These are phyloP conservation scores for Meiosimyza platycephala DNA, from an alignment of 2,888 invertebrate genomes.

Conservation along the genomic window DNA sequence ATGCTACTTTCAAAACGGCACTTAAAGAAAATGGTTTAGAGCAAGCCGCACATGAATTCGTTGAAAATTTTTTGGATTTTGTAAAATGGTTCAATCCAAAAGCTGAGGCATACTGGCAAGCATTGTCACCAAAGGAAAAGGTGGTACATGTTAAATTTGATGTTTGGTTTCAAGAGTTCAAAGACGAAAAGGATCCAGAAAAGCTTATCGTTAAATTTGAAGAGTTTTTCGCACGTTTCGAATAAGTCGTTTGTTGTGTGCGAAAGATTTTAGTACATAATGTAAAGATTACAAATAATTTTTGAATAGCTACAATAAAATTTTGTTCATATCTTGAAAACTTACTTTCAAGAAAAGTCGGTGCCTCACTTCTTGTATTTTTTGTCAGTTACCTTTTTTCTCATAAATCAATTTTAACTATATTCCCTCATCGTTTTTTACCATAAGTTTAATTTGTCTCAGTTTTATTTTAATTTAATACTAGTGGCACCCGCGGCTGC, in stretches of 20 bases:
- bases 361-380: too few relatives aligned
- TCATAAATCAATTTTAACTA: too few relatives aligned
- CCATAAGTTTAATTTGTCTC: too few relatives aligned
- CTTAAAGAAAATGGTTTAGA: slow-evolving; percentile 40
- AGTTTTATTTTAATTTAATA: too few relatives aligned
- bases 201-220: slow-evolving; percentile 36
- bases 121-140: slow-evolving; percentile 15
- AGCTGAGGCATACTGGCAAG: slow-evolving; percentile 28
- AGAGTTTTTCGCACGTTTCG: slow-evolving; percentile 24
- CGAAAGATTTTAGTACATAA: neutral
- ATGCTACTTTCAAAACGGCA: neutral
- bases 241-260: slow-evolving; percentile 2
- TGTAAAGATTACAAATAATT: too few relatives aligned
- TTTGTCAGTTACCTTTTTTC: too few relatives aligned
- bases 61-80: slow-evolving; percentile 34
- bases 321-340: too few relatives aligned
- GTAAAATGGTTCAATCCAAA: slow-evolving; percentile 31
- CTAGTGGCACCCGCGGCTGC: too few relatives aligned
- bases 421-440: too few relatives aligned
- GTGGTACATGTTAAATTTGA: slow-evolving; percentile 31
- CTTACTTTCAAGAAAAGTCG: too few relatives aligned
- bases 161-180: slow-evolving; percentile 40
- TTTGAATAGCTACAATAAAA: too few relatives aligned
- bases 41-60: slow-evolving; percentile 40
- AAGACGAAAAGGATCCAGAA: slow-evolving; percentile 29